phyloP scores from a whole-genome alignment of 1,140 invertebrate genomes.

The Megalopta genalis region DNA sequence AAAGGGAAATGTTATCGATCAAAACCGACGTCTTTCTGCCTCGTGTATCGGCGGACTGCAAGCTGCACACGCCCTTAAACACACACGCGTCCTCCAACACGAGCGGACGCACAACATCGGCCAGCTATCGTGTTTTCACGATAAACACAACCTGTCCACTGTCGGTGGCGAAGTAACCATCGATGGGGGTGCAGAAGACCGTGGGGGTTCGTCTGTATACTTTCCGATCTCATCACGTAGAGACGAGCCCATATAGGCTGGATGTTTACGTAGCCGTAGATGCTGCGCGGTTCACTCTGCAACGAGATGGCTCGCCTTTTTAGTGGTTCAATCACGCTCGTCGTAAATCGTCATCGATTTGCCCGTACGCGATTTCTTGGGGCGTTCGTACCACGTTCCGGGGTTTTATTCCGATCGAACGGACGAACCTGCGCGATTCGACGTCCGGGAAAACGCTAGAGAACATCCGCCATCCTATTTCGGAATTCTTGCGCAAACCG shows the following conservation, averaged over 20 bases:
- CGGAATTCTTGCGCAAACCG: too few relatives aligned
- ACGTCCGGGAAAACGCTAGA: too few relatives aligned
- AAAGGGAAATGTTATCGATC: conserved; percentile 67
- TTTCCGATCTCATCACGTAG: conserved; percentile 45
- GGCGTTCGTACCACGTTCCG: conserved; percentile 30
- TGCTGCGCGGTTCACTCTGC: conserved; percentile 24
- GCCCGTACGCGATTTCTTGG: conserved; percentile 22
- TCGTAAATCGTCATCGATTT: conserved; percentile 44
- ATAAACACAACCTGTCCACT: conserved; percentile 78
- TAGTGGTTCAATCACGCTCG: conserved; percentile 38
- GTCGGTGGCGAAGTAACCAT: conserved; percentile 66
- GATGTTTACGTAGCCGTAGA: conserved; percentile 29
- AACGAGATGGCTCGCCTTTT: conserved; percentile 33
- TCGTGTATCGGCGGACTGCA: conserved; percentile 34
- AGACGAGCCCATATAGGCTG: conserved; percentile 33
- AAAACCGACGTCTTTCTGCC: conserved; percentile 58
- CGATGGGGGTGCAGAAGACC: conserved; percentile 33
- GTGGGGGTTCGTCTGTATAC: conserved; percentile 39
- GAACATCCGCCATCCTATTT: too few relatives aligned
- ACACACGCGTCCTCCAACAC: conserved; percentile 43
- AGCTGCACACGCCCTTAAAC: conserved; percentile 51
- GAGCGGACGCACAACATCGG: conserved; percentile 50
- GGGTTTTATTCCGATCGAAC: conserved; percentile 21
- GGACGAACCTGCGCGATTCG: background rate
- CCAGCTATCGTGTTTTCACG: conserved; percentile 73